These are phyloP conservation scores for Eueides isabella DNA, from an alignment of 1,140 invertebrate species.

Conservation along the genomic window DNA sequence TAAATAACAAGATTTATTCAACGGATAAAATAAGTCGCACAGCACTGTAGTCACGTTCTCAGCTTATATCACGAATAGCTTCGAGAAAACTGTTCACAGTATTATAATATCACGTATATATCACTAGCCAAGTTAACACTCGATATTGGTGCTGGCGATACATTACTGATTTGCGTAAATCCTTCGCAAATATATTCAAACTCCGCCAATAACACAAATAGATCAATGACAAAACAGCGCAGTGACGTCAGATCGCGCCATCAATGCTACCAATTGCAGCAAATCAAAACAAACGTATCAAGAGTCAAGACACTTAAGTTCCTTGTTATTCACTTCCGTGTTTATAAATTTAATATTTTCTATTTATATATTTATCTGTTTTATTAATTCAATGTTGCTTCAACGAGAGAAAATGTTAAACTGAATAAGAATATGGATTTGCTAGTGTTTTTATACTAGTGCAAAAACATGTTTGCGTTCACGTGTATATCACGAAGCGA, in stretches of 20 bases:
- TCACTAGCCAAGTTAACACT: conserved; percentile 26
- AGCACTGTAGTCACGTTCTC: conserved; percentile 39
- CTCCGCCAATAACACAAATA: conserved; percentile 57
- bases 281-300: conserved; percentile 57
- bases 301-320: conserved; percentile 6
- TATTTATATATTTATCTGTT: conserved; percentile 6
- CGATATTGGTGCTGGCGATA: conserved; percentile 10
- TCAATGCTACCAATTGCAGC: conserved; percentile 62
- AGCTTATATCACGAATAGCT: conserved; percentile 20
- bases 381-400: conserved; percentile 23
- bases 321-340: conserved; percentile 21
- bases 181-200: conserved; percentile 52
- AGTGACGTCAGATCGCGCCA: conserved; percentile 70
- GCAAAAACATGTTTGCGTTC: conserved; percentile 68
- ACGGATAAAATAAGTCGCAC: neutral
- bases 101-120: conserved; percentile 27
- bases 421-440: conserved; percentile 38
- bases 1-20: conserved; percentile 1
- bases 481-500: conserved; percentile 37
- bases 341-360: conserved; percentile 18
- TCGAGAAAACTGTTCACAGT: conserved; percentile 27
- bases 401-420: conserved; percentile 41
- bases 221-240: conserved; percentile 60
- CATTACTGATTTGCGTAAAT: conserved; percentile 39
- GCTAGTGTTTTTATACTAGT: conserved; percentile 56